Evolutionary conservation across 2,113 vertebrate genomes (phyloP), one percentile per base, ranked within the genome.

Genomic region (Rhinoderma darwinii): DNA sequence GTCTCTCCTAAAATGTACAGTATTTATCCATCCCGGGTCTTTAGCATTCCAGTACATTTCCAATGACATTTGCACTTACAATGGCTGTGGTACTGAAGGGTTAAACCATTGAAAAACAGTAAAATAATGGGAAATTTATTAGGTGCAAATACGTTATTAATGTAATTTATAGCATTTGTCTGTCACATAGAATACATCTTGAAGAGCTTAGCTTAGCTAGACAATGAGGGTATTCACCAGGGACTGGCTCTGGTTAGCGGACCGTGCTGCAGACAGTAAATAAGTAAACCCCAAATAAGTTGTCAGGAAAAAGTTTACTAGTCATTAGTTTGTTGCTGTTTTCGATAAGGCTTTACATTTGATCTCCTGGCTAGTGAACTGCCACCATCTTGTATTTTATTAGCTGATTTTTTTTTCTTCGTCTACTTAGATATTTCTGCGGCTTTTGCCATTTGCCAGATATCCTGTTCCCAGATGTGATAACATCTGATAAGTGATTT

Each of bases 381-480:
- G 39, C 51, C 79, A 82, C 56, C 79, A 82, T 82, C 72, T 75
- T 86, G 30, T 70, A 70, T 79, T 86, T 86, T 78, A 86, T 79
- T 79, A 79, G 44, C 56, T 59, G 70, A 30, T 17, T 56, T 75
- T 43, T n/a, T 75, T 51, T 8, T n/a, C 50, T 44, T 25, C 8
- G 41, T 68, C 75, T 35, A 30, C 32, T 81, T 73, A 30, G 56
- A 86, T 81, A 82, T 73, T 59, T 68, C 14, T 25, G 20, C 20
- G n/a, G 74, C 30, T 47, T 51, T 43, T 63, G 56, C 14, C 43
- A 66, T 68, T 89, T 56, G 78, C 50, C 50, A 59, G 27, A 32
- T 83, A 90, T 91, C 92, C 89, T 84, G 76, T 91, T 91, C 74
- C 0, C 0, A 20, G 47, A 89, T 91, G 89, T 89, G 93, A 88